Base-by-base conservation (phyloP, 2,797 vertebrate species). In the Eulemur albifrons region DNA sequence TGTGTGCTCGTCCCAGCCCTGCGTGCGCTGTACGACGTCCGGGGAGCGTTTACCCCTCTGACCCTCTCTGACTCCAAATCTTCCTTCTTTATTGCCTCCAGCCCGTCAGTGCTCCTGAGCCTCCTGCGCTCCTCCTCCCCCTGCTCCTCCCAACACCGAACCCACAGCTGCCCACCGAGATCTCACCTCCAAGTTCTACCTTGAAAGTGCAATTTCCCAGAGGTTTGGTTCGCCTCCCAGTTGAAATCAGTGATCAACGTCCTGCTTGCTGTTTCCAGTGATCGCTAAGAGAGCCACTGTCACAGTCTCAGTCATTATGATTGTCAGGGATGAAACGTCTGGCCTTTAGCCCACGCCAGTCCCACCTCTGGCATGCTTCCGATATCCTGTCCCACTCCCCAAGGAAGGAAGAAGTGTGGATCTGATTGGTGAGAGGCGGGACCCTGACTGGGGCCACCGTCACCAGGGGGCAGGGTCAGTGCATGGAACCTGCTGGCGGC, bases 21-120 rank as follows among this genome's bases (percentile, higher is more conserved):
- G 50, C 0, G 25, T 23, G 50, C 0, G 25, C 57, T 61, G 11
- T 12, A 1, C 2, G 20, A 1, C 5, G 10, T 50, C 75, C 0
- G 0, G 38, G 40, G 45, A 2, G 3, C 23, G 17, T 18, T 70
- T 52, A 27, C n/a, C 73, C 50, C 38, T 70, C 32, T 27, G n/a
- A 32, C 52, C 21, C 45, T 73, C 27, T 70, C 48, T 70, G 81
- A 65, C 61, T 48, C 27, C 79, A 69, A 12, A 40, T 32, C 45
- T 10, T 50, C 59, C 1, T 0, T 88, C 77, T 52, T 80, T 32
- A 23, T 13, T 73, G 48, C 45, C 12, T 38, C 20, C 13, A 52
- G 11, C 23, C 18, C 32, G 43, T 40, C 69, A 2, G 3, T 27
- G 27, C 25, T 43, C 48, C 59, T 7, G 38, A 52, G 13, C n/a